Evolutionary conservation across 2,113 vertebrate species (phyloP), one percentile per base, ranked within the genome.

Genomic region (Lipophrys pholis): DNA sequence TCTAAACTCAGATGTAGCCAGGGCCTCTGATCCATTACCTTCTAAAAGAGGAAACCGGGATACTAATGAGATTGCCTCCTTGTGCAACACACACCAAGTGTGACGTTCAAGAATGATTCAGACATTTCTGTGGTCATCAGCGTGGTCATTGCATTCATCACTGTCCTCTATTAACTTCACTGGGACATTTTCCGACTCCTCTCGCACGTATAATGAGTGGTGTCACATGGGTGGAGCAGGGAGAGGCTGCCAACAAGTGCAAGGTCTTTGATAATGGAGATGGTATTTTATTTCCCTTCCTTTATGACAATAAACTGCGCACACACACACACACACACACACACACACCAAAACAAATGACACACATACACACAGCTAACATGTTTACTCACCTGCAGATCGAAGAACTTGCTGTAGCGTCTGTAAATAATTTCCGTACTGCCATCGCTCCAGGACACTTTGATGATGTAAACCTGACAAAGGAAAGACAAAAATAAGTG

Each of bases 341-440:
- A 6, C n/a, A 17, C 11, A 42, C 54, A 52, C 10, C 15, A 51
- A 7, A 12, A 58, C 0, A 5, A 41, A 12, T 40, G 10, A 15
- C 11, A 55, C 14, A 36, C 11, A 16, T 11, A 7, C 0, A 3
- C 57, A 62, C 38, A 51, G 63, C 43, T 8, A 30, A 62, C 21
- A 42, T 10, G 48, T 11, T 41, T 8, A 59, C 95, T 91, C 74
- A 99, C 98, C 96, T 99, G 98, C 56, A 99, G 92, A 87, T 99
- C 97, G 39, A 99, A 99, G 93, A 99, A 99, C 65, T 98, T 99
- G 96, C 98, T 99, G 93, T 99, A 99, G 68, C 98, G 95, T 12
- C 98, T 94, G 91, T 94, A 99, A 83, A 99, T 98, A 91, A 94
- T 93, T 85, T 99, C 97, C 0, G 95, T 97, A 70, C 94, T 94